Evolutionary conservation across 2,797 vertebrate species (phyloP), one percentile per base, ranked within the genome.

Genomic region (Gallinago stenura): DNA sequence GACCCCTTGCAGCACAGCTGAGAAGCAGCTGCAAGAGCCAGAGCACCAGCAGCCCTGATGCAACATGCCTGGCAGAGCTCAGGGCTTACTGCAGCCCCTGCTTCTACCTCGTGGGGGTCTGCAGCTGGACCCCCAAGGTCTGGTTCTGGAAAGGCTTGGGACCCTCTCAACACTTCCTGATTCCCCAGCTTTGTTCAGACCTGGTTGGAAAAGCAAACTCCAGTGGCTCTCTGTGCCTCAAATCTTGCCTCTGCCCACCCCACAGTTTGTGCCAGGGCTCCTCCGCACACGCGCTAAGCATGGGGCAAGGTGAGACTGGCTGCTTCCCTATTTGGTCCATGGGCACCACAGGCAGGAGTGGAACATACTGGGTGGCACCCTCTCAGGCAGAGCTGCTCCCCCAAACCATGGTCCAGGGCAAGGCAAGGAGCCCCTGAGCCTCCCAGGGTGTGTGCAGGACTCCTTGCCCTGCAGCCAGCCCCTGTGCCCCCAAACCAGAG

Each of bases 251-350:
- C 71, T 12, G 5, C 56, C 17, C 48, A 25, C 33, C 39, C 51
- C 31, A 3, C 0, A 4, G 45, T 54, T 39, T 33, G 39, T 3
- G 1, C 21, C n/a, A 50, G n/a, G 28, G 24, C 46, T 72, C 24
- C n/a, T 50, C 21, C 1, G 1, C 69, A 25, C 8, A 2, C 0
- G 0, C 5, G 22, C 22, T 17, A 15, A 66, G n/a, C 3, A 0
- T 3, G 2, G 26, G 83, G 11, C 2, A 1, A 73, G 61, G 35
- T 20, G 58, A 61, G 41, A 28, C 72, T 2, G 1, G 33, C 31
- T 39, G 50, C 43, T 37, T 37, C 19, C 60, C 39, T 0, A 2
- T 53, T 50, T 50, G 39, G 37, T 22, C 30, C 1, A 0, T 10
- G 50, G 50, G n/a, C 60, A 61, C 50, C 31, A 12, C 46, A 19